These are phyloP conservation scores for Myotis planiceps DNA, from an alignment of 2,797 vertebrate genomes.

Conservation along the genomic window DNA sequence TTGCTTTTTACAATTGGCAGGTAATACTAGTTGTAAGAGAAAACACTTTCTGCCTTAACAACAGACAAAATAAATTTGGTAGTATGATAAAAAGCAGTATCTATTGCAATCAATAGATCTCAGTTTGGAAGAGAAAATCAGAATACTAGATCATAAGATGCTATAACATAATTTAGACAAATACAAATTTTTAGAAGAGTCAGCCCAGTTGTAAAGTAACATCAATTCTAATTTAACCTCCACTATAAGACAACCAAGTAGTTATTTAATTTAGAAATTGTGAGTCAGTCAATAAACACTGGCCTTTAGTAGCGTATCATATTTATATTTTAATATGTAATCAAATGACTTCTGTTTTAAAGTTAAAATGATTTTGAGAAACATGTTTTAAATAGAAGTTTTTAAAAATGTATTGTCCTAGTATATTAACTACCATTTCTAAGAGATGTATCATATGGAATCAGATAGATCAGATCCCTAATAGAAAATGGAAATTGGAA, in stretches of 20 bases:
- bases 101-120: not conserved
- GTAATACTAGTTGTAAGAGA: not conserved
- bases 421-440: not conserved
- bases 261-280: conserved; percentile 1
- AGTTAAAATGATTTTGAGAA: conserved; percentile 34
- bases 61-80: not conserved
- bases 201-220: not conserved
- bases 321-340: conserved; percentile 17
- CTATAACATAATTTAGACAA: conserved; percentile 21
- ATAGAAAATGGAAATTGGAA: not conserved
- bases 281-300: conserved; percentile 5
- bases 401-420: not conserved
- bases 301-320: not conserved
- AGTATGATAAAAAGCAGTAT: not conserved
- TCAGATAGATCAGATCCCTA: not conserved
- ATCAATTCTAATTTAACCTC: conserved; percentile 37
- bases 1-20: not conserved
- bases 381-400: not conserved
- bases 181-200: not conserved
- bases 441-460: not conserved
- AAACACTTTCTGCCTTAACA: not conserved
- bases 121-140: conserved; percentile 4
- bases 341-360: conserved; percentile 35
- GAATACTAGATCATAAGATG: not conserved
- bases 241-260: no score